Evolutionary conservation across 2,797 vertebrate species (phyloP).

Genomic region (Sebastes goodei): DNA sequence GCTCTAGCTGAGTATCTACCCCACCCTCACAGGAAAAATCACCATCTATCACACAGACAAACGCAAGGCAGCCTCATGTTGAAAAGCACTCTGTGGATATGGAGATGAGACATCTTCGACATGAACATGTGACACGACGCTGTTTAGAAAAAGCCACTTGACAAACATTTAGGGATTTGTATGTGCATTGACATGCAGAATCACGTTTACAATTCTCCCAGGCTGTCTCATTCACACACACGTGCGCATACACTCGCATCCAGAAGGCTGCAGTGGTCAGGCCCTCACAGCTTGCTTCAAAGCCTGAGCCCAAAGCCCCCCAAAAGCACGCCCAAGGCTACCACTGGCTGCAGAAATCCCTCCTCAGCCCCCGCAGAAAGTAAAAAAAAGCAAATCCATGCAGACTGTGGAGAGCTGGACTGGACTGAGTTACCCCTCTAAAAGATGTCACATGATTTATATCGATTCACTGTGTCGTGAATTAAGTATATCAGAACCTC

Average conservation of each 20-base stretch:
- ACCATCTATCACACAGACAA: slow-evolving; percentile 24
- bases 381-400: background rate
- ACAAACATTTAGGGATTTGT: slow-evolving; percentile 1
- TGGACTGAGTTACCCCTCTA: background rate
- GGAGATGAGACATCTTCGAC: background rate
- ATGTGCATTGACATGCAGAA: slow-evolving; percentile 9
- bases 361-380: slow-evolving; percentile 13
- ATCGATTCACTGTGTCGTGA: background rate
- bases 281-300: slow-evolving; percentile 69
- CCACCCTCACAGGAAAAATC: background rate
- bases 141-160: background rate
- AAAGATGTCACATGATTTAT: background rate
- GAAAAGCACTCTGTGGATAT: background rate
- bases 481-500: background rate
- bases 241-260: background rate
- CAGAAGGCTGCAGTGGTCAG: slow-evolving; percentile 43
- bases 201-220: slow-evolving; percentile 16
- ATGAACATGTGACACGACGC: background rate
- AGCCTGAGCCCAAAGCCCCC: slow-evolving; percentile 52
- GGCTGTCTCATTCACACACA: background rate
- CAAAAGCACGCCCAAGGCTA: slow-evolving; percentile 49
- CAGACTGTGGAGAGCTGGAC: background rate
- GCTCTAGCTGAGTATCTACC: background rate
- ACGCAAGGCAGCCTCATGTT: background rate
- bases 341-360: slow-evolving; percentile 35